A percentile compares a stretch with the other conserved stretches of the same genome.
Evolutionary conservation across 2,888 invertebrate genomes (phyloP).

Genomic region (Coelopa pilipes): DNA sequence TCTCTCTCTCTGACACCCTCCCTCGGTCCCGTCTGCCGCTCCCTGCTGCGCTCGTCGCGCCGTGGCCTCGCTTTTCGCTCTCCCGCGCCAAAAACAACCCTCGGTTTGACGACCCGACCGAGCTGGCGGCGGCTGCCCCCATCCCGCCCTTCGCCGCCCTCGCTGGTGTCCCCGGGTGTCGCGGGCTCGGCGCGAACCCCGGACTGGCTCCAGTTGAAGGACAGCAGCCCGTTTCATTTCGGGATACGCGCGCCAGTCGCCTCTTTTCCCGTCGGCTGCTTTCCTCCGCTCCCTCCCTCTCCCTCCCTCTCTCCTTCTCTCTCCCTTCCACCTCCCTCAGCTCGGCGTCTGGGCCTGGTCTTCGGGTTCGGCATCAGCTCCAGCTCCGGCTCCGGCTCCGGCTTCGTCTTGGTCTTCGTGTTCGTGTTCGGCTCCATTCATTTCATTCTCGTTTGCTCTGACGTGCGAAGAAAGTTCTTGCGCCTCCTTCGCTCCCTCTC

Average conservation of each 20-base stretch:
- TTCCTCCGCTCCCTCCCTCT: constrained; percentile 1
- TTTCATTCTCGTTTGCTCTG: constrained; percentile 19
- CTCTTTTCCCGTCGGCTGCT: not conserved
- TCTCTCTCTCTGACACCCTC: not conserved
- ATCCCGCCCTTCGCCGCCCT: not conserved
- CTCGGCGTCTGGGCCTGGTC: too few relatives aligned
- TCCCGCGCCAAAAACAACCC: not conserved
- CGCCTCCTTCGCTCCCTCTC: not conserved
- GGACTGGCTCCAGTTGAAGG: constrained; percentile 47
- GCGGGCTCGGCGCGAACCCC: constrained; percentile 41
- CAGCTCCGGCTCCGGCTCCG: constrained; percentile 4
- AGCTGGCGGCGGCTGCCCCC: not conserved
- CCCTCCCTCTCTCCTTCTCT: not conserved
- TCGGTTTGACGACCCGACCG: not conserved
- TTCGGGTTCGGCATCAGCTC: too few relatives aligned
- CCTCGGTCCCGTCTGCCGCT: not conserved
- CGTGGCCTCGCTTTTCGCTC: not conserved
- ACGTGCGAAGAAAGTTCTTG: not conserved
- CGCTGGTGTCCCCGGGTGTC: not conserved
- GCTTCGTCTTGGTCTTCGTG: too few relatives aligned
- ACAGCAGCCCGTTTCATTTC: constrained; percentile 41
- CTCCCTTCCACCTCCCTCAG: not conserved
- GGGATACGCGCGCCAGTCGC: not conserved
- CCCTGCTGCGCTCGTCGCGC: not conserved
- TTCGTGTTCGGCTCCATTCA: constrained; percentile 3